Evolutionary conservation across 2,797 vertebrate genomes (phyloP).

Genomic region (Crax fasciolata): DNA sequence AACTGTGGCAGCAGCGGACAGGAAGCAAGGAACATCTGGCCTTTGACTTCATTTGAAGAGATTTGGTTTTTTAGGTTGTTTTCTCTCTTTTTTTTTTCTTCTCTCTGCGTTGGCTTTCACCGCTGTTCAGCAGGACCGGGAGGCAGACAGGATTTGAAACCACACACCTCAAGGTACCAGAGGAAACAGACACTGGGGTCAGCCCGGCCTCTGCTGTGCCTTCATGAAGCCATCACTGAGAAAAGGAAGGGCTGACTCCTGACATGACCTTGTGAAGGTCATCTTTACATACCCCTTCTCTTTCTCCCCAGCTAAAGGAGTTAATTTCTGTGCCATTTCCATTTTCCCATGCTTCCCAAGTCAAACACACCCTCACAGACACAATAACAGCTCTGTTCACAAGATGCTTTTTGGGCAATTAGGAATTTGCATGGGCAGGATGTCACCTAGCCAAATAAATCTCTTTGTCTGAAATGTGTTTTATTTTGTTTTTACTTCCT

Average conservation of each 20-base stretch:
- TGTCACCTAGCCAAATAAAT: conserved; percentile 27
- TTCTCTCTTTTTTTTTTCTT: background rate
- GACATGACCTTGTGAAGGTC: background rate
- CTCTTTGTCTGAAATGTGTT: background rate
- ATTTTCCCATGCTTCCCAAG: background rate
- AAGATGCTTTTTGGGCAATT: background rate
- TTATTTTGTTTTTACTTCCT: background rate
- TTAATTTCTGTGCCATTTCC: background rate
- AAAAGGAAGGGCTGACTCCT: background rate
- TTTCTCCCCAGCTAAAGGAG: background rate
- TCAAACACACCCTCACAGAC: background rate
- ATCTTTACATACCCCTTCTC: background rate
- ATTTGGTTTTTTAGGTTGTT: background rate
- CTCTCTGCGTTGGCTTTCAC: background rate
- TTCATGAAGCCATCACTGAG: background rate
- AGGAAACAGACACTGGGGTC: background rate
- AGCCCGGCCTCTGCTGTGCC: background rate
- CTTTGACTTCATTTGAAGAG: conserved; percentile 66
- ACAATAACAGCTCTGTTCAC: background rate
- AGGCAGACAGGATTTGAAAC: conserved; percentile 68
- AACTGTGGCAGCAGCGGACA: conserved; percentile 68
- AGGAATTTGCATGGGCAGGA: conserved; percentile 12
- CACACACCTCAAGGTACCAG: conserved; percentile 32
- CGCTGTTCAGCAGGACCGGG: background rate
- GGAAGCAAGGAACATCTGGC: conserved; percentile 79